phyloP scores from a whole-genome alignment of 2,113 vertebrate species.

The Pedionomus torquatus region DNA sequence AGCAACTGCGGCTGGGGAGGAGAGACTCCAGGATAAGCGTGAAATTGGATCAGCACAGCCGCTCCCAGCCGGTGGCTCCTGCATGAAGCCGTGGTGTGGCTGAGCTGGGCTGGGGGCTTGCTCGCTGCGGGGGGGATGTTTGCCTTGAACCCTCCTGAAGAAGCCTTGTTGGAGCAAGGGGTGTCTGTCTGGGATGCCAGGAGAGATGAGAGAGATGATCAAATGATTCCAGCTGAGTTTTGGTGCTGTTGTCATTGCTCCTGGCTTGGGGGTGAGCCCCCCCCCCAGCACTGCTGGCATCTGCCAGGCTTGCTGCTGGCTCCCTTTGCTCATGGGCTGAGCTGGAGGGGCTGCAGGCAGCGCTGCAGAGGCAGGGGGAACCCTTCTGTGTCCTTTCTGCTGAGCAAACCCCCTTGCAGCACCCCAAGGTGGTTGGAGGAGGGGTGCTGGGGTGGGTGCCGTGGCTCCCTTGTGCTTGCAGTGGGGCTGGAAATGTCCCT shows the following conservation, averaged over 20 bases:
- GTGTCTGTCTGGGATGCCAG: fast-evolving
- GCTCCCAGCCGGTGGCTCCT: not conserved
- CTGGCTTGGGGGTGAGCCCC: not conserved
- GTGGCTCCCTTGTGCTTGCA: not conserved
- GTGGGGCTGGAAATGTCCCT: not conserved
- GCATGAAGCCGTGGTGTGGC: fast-evolving
- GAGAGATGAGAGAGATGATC: not conserved
- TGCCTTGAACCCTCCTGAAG: not conserved
- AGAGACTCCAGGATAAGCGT: not conserved
- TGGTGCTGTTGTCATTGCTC: fast-evolving
- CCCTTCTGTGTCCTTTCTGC: not conserved
- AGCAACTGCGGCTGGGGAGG: not conserved
- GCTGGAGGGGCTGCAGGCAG: not conserved
- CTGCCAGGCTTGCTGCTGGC: not conserved
- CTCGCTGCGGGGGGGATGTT: fast-evolving
- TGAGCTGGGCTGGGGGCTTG: not conserved
- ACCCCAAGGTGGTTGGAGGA: fast-evolving
- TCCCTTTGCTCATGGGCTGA: not conserved
- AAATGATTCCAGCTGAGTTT: not conserved
- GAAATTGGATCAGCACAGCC: not conserved
- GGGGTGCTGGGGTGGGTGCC: fast-evolving
- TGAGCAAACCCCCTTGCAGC: not conserved
- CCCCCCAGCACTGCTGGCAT: fast-evolving
- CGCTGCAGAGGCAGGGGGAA: not conserved
- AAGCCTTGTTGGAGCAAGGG: not conserved